Percentiles rank a stretch among this genome's conserved stretches.
These are phyloP conservation scores for Magallana gigas DNA, from an alignment of 1,140 invertebrate species.

Conservation along the genomic window DNA sequence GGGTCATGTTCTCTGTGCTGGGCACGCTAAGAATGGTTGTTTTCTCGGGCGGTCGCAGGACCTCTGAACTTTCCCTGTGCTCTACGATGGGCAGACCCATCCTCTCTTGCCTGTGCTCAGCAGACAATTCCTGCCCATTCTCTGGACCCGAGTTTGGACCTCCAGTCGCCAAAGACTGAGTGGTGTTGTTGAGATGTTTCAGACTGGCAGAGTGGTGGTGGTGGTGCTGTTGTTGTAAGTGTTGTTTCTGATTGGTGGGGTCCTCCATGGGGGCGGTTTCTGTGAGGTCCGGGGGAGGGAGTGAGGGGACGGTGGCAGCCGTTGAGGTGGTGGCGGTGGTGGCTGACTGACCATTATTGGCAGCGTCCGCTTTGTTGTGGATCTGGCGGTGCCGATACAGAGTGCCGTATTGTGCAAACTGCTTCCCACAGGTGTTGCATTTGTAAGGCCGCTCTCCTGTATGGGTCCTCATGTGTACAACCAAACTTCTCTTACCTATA, in stretches of 20 bases:
- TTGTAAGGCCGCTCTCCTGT: conserved; percentile 51
- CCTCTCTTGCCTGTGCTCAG: neutral
- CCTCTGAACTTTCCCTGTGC: neutral
- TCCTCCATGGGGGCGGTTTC: neutral
- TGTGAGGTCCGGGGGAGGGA: neutral
- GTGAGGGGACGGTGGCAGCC: neutral
- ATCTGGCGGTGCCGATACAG: conserved; percentile 43
- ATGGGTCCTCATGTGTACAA: conserved; percentile 42
- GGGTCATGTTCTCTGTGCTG: neutral
- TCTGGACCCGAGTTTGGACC: neutral
- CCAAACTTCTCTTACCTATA: conserved; percentile 42
- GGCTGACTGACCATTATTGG: neutral
- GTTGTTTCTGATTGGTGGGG: conserved; percentile 8
- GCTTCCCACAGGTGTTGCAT: conserved; percentile 52
- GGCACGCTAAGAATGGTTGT: neutral
- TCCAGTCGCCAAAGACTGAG: neutral
- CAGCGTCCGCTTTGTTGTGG: conserved; percentile 1
- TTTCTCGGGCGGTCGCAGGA: neutral
- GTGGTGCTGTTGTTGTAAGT: neutral
- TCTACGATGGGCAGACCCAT: neutral
- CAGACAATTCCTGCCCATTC: neutral
- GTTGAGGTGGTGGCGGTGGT: neutral
- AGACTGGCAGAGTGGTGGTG: conserved; percentile 2
- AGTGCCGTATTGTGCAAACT: conserved; percentile 46
- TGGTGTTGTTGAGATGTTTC: neutral